These are phyloP conservation scores for Apodemia mormo DNA, from an alignment of 2,888 invertebrate species.

Conservation along the genomic window DNA sequence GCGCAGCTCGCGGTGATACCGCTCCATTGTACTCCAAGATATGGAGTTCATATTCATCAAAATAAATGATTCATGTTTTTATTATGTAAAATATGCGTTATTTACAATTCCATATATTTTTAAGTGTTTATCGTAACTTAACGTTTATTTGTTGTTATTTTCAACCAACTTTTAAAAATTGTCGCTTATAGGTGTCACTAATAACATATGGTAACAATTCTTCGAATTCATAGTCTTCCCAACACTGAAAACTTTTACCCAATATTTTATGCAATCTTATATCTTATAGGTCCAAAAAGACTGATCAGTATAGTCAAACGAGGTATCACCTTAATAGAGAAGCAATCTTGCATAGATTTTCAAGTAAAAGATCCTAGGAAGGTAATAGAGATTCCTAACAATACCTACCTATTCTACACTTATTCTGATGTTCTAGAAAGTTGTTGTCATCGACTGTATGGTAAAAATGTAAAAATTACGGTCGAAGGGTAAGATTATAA, in stretches of 20 bases:
- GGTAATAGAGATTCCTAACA: slow-evolving; percentile 40
- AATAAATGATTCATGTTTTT: background rate
- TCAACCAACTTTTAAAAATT: too few species aligned
- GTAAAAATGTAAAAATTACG: slow-evolving; percentile 41
- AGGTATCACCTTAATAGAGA: slow-evolving; percentile 52
- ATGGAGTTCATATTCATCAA: background rate
- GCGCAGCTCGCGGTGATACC: slow-evolving; percentile 16
- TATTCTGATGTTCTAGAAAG: slow-evolving; percentile 62
- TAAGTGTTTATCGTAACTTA: background rate
- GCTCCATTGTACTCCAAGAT: slow-evolving; percentile 21
- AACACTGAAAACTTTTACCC: too few species aligned
- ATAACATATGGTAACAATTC: too few species aligned
- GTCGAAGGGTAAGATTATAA: slow-evolving; percentile 49
- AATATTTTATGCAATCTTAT: background rate
- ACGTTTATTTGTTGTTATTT: background rate
- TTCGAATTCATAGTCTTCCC: too few species aligned
- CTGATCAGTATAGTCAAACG: slow-evolving; percentile 51
- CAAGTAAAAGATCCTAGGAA: slow-evolving; percentile 48
- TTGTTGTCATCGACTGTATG: slow-evolving; percentile 55
- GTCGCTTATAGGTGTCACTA: too few species aligned
- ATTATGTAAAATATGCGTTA: background rate
- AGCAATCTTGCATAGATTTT: slow-evolving; percentile 57
- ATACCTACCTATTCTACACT: slow-evolving; percentile 57
- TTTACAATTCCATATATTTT: background rate
- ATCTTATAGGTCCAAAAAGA: slow-evolving; percentile 49